phyloP scores from a whole-genome alignment of 2,797 vertebrate genomes.

The Pyrocephalus nanus region DNA sequence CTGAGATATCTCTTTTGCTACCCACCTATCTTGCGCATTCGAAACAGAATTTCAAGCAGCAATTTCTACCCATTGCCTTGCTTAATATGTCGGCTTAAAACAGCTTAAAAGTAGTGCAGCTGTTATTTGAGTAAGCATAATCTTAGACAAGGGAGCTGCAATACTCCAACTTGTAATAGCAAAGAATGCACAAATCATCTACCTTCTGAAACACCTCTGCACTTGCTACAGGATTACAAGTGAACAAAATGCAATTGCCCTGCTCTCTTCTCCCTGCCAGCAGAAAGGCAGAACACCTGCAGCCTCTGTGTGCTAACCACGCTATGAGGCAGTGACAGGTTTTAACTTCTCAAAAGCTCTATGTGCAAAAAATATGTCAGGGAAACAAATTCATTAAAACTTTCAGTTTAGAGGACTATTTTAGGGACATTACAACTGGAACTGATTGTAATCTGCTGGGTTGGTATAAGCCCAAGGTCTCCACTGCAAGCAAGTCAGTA shows the following conservation, averaged over 20 bases:
- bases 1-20: neutral
- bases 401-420: neutral
- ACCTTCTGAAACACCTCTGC: neutral
- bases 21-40: neutral
- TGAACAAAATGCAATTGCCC: neutral
- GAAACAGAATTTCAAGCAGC: neutral
- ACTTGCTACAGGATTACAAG: neutral
- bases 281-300: neutral
- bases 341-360: neutral
- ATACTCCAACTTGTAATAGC: neutral
- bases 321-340: neutral
- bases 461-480: constrained; percentile 40
- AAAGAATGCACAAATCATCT: neutral
- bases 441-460: neutral
- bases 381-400: neutral
- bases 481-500: neutral
- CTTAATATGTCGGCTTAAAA: neutral
- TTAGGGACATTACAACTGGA: neutral
- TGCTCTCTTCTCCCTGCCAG: neutral
- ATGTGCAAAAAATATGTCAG: neutral
- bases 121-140: neutral
- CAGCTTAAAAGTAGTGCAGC: neutral
- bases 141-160: neutral
- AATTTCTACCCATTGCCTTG: neutral
- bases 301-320: neutral